Evolutionary conservation across 2,888 invertebrate species (phyloP).

Genomic region (Drosophila formosana): DNA sequence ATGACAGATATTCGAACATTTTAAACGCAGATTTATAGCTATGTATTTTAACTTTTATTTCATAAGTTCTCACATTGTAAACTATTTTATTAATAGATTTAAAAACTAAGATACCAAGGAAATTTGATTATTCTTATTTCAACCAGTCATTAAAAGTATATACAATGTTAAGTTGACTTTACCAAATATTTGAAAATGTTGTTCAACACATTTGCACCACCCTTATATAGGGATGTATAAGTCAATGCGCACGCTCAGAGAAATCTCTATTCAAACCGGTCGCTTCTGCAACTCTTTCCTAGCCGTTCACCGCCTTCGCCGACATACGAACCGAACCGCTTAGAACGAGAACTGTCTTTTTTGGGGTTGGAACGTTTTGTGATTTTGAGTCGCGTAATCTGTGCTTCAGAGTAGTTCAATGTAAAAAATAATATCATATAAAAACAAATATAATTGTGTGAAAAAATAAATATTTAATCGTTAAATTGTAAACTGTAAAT

Average conservation of each 20-base stretch:
- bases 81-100: no score
- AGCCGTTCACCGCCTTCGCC: slow-evolving; percentile 20
- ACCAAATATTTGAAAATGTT: not conserved
- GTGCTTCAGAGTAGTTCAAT: slow-evolving; percentile 36
- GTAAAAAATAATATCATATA: slow-evolving; percentile 22
- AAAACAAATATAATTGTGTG: slow-evolving; percentile 23
- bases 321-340: slow-evolving; percentile 52
- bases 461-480: not conserved
- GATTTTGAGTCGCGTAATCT: slow-evolving; percentile 56
- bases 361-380: slow-evolving; percentile 69
- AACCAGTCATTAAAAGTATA: no score
- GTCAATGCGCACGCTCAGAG: slow-evolving; percentile 57
- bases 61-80: no score
- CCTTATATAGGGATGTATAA: not conserved
- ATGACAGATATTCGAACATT: no score
- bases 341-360: slow-evolving; percentile 65
- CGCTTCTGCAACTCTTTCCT: slow-evolving; percentile 32
- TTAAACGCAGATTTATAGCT: not conserved
- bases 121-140: no score
- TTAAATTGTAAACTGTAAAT: not conserved
- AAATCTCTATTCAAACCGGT: slow-evolving; percentile 49
- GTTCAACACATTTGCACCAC: not conserved
- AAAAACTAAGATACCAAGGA: no score
- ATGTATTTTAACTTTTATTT: no score
- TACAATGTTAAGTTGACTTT: not conserved